Conservation (phyloP, 2,797 vertebrate genomes). For the Semaprochilodus insignis region DNA sequence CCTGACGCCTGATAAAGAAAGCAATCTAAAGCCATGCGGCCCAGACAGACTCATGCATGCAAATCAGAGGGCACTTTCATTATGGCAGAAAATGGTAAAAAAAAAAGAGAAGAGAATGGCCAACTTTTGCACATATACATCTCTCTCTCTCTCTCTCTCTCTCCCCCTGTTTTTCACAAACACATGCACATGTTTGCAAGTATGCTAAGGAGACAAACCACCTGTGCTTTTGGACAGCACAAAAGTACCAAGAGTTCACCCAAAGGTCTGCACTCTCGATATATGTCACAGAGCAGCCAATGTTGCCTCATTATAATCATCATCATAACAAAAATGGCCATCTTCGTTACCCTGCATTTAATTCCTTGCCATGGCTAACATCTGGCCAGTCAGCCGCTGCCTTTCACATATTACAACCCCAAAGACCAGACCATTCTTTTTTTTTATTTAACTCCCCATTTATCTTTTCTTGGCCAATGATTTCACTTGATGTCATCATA, state of each 20-base stretch:
- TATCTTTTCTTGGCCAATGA: background rate
- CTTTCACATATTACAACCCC: background rate
- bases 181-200: background rate
- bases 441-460: background rate
- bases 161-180: background rate
- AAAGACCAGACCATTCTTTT: background rate
- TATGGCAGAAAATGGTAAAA: slow-evolving; percentile 22
- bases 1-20: slow-evolving; percentile 49
- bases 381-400: background rate
- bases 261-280: background rate
- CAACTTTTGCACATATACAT: background rate
- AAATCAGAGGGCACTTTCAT: slow-evolving; percentile 31
- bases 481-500: slow-evolving; percentile 37
- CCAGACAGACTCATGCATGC: slow-evolving; percentile 27
- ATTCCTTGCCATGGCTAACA: background rate
- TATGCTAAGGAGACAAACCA: background rate
- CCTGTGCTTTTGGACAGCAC: background rate
- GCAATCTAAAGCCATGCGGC: slow-evolving; percentile 34
- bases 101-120: slow-evolving; percentile 20
- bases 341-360: background rate
- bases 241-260: background rate
- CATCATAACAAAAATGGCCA: no score
- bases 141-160: background rate
- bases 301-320: background rate
- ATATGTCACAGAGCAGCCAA: background rate